phyloP scores from a whole-genome alignment of 2,888 invertebrate genomes.

The Siphonodentalium dalli region DNA sequence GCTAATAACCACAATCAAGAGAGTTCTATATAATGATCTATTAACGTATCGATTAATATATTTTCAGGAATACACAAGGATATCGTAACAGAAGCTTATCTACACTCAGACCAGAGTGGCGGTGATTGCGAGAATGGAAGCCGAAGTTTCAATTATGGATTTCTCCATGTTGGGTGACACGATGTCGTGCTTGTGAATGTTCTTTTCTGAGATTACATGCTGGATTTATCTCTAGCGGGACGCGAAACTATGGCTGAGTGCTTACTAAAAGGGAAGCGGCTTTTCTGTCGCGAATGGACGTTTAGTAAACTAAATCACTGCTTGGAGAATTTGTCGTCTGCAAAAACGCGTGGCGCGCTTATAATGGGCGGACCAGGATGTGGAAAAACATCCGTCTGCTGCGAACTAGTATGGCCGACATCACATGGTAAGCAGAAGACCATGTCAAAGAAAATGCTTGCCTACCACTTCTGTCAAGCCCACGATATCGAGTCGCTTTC shows the following conservation, averaged over 20 bases:
- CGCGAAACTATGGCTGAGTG: slow-evolving; percentile 62
- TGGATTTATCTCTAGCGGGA: no score
- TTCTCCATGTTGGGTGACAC: no score
- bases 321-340: slow-evolving; percentile 80
- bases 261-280: slow-evolving; percentile 65
- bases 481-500: slow-evolving; percentile 73
- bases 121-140: no score
- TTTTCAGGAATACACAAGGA: no score
- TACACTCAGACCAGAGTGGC: no score
- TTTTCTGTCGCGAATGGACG: slow-evolving; percentile 94
- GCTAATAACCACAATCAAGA: no score
- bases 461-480: slow-evolving; percentile 80
- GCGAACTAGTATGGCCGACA: slow-evolving; percentile 72
- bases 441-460: slow-evolving; percentile 80
- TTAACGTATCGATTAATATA: no score
- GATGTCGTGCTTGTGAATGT: no score
- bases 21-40: no score
- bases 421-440: slow-evolving; percentile 67
- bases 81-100: no score
- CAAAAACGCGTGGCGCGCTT: slow-evolving; percentile 83
- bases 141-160: no score
- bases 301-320: slow-evolving; percentile 92
- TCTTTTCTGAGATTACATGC: no score
- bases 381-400: slow-evolving; percentile 78
- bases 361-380: slow-evolving; percentile 91